Evolutionary conservation across 2,797 vertebrate species (phyloP), one percentile per base, ranked within the genome.

Genomic region (Leptoclinus maculatus): DNA sequence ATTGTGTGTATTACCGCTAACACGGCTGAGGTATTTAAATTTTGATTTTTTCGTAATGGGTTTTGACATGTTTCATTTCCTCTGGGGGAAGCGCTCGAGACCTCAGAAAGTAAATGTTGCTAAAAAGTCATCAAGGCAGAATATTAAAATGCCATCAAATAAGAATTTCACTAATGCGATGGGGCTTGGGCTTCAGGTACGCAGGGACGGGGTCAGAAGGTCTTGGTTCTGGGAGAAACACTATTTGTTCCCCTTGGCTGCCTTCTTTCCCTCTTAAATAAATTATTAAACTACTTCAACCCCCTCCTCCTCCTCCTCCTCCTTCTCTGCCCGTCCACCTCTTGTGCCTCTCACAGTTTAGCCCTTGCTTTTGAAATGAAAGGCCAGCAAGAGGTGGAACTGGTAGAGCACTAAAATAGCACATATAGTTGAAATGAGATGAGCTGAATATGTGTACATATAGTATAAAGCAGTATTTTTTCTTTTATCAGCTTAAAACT

Each of bases 41-140:
- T 99, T 98, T 97, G 96, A 99, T 99, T 99, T 98, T 99, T 99
- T 98, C 96, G 96, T 99, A 99, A 99, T 99, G 97, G 97, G 97
- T 98, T 99, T 97, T 99, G 98, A 99, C 98, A 99, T 98, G 98
- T 99, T 98, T 99, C 98, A 99, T 99, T 99, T 99, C 98, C 97
- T 99, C 96, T 85, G 96, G 97, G 97, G 97, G 96, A 94, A 97
- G 96, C 95, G 96, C 96, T 94, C 93, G 95, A 99, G 97, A 99
- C 97, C 97, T 96, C 96, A 91, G 97, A 99, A 99, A 99, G 98
- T 99, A 99, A 99, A 99, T 99, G 97, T 99, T 99, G 97, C 98
- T 99, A 99, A 99, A 99, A 99, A 99, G 97, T 99, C 97, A 99
- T 99, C 97, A 99, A 99, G 97, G 97, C 97, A 99, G 98, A 99